Percentiles rank a stretch among this genome's conserved stretches.
Conservation (phyloP, 2,888 invertebrate species). For the Elegia similella region DNA sequence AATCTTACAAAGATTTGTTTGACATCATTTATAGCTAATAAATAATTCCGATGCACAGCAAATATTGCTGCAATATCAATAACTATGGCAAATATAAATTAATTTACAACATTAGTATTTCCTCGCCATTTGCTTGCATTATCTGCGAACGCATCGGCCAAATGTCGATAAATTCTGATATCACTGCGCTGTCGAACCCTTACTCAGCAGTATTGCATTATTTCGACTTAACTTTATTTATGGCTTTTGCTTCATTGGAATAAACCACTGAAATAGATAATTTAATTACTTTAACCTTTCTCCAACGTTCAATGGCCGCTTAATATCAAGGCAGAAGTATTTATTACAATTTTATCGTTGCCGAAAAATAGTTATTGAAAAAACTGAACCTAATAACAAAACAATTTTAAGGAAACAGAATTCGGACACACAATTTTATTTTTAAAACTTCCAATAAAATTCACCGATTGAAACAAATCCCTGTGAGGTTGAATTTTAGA, state of each 20-base stretch:
- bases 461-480: too few relatives aligned
- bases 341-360: too few relatives aligned
- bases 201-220: slow-evolving; percentile 42
- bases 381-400: background rate
- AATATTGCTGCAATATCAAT: background rate
- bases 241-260: slow-evolving; percentile 29
- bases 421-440: too few relatives aligned
- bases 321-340: too few relatives aligned
- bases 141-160: slow-evolving; percentile 36
- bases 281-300: slow-evolving; percentile 2
- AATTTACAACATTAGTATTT: slow-evolving; percentile 35
- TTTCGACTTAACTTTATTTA: slow-evolving; percentile 49
- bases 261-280: slow-evolving; percentile 24
- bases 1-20: too few relatives aligned
- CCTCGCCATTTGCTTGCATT: slow-evolving; percentile 43
- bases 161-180: slow-evolving; percentile 47
- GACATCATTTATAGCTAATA: too few relatives aligned
- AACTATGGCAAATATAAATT: slow-evolving; percentile 1
- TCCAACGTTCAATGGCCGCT: background rate
- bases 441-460: too few relatives aligned
- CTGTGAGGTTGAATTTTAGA: too few relatives aligned
- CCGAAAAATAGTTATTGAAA: too few relatives aligned
- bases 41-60: background rate
- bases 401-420: background rate
- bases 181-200: slow-evolving; percentile 43